Base-by-base conservation (phyloP, 2,797 vertebrate genomes). In the Sebastes oblongus region DNA sequence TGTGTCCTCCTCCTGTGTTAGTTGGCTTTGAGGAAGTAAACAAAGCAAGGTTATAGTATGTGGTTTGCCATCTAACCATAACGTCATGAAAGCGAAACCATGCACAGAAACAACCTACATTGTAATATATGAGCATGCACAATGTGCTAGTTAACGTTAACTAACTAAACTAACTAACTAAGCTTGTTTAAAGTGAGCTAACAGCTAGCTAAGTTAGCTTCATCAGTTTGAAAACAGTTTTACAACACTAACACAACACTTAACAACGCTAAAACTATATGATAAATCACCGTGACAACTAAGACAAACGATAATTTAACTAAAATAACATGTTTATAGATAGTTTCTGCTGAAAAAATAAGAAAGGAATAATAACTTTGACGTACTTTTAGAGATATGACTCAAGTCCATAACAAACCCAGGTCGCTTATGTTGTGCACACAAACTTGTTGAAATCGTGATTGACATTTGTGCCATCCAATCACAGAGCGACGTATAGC, bases 311-410 rank as follows among this genome's bases (percentile, higher is more conserved):
- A 36, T 1, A 12, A 20, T 1, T 58, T 54, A 11, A 2, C 29
- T 11, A 29, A 3, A n/a, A 1, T 12, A 9, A 25, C 3, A 9
- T 16, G 12, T 56, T 78, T 72, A 12, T 62, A 71, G 2, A 34
- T 3, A 22, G 2, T 36, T 81, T 2, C 8, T 12, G 16, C 2
- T 39, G 9, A 81, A 69, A 69, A 0, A 68, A 29, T 34, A 66
- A 67, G 13, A 72, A 68, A 87, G 24, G 2, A 83, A 67, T 13
- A 88, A 79, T 14, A 88, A 89, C 68, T 88, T 85, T 71, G 30
- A 93, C 93, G 90, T 94, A 95, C 94, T 94, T 93, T 81, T 81
- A 82, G 24, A 82, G 71, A 82, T 81, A 71, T 81, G 71, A 83
- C 29, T 85, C 67, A 79, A 86, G 64, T 65, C 90, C 91, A 93